Evolutionary conservation across 2,113 vertebrate species (phyloP).

Genomic region (Zosterops hypoxanthus): DNA sequence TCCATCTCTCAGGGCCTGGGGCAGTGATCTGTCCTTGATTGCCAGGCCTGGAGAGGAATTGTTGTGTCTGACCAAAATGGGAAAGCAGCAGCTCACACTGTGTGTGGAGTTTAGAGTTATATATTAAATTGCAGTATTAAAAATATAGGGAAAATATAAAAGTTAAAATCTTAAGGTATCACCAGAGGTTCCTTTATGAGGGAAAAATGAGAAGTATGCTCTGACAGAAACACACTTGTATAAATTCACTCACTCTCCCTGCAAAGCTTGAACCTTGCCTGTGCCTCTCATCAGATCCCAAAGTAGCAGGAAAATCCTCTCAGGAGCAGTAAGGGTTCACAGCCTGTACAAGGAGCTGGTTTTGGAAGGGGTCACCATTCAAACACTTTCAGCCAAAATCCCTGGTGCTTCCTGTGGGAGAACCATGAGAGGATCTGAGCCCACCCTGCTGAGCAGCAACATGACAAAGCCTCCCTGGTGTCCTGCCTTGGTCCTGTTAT

Average conservation of each 20-base stretch:
- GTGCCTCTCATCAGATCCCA: neutral
- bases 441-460: neutral
- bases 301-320: neutral
- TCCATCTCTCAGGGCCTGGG: too few relatives aligned
- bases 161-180: neutral
- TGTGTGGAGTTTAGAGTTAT: fast-evolving
- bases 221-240: neutral
- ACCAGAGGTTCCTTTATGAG: neutral
- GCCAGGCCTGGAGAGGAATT: neutral
- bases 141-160: neutral
- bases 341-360: neutral
- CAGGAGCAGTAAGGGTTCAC: neutral
- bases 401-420: neutral
- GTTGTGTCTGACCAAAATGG: neutral
- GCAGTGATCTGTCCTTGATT: neutral
- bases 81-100: neutral
- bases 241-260: neutral
- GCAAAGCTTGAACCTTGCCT: neutral
- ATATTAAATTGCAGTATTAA: neutral
- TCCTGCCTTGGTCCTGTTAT: neutral
- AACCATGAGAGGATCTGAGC: neutral
- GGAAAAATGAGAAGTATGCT: neutral
- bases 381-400: neutral
- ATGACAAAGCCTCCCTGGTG: neutral
- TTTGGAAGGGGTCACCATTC: neutral